Conservation (phyloP, 2,888 invertebrate genomes). For the Catocala nupta region DNA sequence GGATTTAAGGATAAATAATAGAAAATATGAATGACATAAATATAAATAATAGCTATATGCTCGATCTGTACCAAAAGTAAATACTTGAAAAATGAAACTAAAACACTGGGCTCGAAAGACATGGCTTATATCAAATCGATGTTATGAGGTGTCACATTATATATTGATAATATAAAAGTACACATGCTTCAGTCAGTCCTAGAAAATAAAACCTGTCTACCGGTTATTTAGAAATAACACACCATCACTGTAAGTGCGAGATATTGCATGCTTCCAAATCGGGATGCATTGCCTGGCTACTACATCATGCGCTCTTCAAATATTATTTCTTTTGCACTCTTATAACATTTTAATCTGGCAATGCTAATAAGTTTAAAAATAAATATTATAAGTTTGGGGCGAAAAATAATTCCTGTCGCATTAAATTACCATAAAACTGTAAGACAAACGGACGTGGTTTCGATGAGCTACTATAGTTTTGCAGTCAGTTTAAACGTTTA, state of each 20-base stretch:
- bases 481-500: too few species aligned
- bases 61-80: conserved; percentile 18
- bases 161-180: conserved; percentile 42
- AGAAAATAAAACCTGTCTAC: conserved; percentile 29
- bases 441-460: too few species aligned
- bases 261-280: conserved; percentile 58
- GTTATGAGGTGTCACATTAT: conserved; percentile 48
- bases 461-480: too few species aligned
- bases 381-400: too few species aligned
- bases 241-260: conserved; percentile 55
- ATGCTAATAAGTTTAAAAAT: too few species aligned
- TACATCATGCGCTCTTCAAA: conserved; percentile 52
- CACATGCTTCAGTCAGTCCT: conserved; percentile 80
- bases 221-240: conserved; percentile 46
- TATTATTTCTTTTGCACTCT: conserved; percentile 1
- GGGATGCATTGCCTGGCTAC: conserved; percentile 50
- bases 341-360: not conserved
- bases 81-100: conserved; percentile 44
- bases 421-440: too few species aligned
- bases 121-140: conserved; percentile 52
- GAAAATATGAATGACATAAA: conserved; percentile 56
- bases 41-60: conserved; percentile 42
- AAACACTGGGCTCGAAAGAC: conserved; percentile 37
- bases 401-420: too few species aligned
- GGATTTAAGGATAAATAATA: conserved; percentile 56